Evolutionary conservation across 64 coral and sea anemone genomes (phyloP).

Genomic region (Acropora yongei): DNA sequence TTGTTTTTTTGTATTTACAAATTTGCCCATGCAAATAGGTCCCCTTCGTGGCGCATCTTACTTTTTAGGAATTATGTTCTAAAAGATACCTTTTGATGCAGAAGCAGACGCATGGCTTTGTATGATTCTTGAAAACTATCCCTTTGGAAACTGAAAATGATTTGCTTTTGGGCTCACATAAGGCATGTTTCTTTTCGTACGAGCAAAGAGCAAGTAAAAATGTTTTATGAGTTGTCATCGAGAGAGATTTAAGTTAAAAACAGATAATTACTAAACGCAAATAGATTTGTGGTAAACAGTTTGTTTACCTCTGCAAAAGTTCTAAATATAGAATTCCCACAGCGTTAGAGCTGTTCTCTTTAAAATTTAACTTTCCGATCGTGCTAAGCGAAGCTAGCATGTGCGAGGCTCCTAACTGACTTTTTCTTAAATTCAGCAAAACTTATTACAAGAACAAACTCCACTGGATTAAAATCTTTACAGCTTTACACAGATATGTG

Average conservation of each 20-base stretch:
- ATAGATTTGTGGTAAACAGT: too few species aligned
- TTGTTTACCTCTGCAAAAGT: too few species aligned
- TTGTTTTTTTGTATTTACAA: not conserved
- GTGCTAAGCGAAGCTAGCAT: constrained; percentile 45
- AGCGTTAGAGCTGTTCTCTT: too few species aligned
- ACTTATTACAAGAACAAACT: too few species aligned
- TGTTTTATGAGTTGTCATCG: too few species aligned
- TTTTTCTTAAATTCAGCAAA: too few species aligned
- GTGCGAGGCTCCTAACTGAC: constrained; percentile 40
- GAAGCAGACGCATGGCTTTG: constrained; percentile 19
- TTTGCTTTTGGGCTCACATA: constrained; percentile 44
- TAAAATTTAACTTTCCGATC: too few species aligned
- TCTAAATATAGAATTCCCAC: too few species aligned
- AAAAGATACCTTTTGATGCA: constrained; percentile 27
- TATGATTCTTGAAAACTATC: constrained; percentile 24
- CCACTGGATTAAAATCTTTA: too few species aligned
- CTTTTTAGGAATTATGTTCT: constrained; percentile 32
- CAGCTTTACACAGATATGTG: too few species aligned
- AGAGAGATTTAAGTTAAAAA: too few species aligned
- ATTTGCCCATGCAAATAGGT: constrained; percentile 36
- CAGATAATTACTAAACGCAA: too few species aligned
- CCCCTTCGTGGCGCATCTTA: constrained; percentile 20
- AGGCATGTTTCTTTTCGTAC: not conserved
- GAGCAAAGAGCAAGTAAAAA: not conserved
- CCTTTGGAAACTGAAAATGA: constrained; percentile 43